A percentile compares a stretch with the other conserved stretches of the same genome.
Evolutionary conservation across 35 echinoderm and acorn worm species (phyloP).

Genomic region (Patiria miniata): DNA sequence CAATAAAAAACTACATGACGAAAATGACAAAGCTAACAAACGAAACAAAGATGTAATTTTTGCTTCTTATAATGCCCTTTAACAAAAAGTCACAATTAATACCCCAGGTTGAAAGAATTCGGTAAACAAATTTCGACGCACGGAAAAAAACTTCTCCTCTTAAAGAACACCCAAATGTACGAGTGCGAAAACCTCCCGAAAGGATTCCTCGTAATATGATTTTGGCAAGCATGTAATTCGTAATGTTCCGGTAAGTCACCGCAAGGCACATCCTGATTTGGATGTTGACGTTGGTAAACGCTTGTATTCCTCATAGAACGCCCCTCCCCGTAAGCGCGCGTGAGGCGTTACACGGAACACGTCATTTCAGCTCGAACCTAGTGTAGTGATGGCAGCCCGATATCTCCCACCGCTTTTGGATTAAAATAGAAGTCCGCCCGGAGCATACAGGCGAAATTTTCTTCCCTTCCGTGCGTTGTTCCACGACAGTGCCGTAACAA

Average conservation of each 20-base stretch:
- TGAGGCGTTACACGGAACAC: neutral
- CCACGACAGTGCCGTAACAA: no score
- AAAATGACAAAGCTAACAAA: no score
- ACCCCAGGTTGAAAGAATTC: no score
- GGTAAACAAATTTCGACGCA: no score
- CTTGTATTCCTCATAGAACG: neutral
- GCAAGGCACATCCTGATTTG: neutral
- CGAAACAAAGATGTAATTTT: no score
- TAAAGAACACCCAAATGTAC: no score
- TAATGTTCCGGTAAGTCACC: neutral
- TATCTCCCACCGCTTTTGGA: neutral
- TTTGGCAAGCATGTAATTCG: conserved; percentile 1
- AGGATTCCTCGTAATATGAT: neutral
- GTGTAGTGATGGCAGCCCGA: no score
- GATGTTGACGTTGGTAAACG: conserved; percentile 7
- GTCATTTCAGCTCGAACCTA: neutral
- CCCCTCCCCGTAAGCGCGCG: neutral
- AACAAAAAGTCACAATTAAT: no score
- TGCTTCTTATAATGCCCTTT: no score
- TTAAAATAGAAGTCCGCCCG: neutral
- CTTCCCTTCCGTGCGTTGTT: no score
- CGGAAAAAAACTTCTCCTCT: no score
- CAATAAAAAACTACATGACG: no score
- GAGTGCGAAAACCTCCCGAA: neutral
- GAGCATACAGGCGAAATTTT: neutral